Conservation (phyloP, 2,888 invertebrate genomes). For the Mayetiola destructor region DNA sequence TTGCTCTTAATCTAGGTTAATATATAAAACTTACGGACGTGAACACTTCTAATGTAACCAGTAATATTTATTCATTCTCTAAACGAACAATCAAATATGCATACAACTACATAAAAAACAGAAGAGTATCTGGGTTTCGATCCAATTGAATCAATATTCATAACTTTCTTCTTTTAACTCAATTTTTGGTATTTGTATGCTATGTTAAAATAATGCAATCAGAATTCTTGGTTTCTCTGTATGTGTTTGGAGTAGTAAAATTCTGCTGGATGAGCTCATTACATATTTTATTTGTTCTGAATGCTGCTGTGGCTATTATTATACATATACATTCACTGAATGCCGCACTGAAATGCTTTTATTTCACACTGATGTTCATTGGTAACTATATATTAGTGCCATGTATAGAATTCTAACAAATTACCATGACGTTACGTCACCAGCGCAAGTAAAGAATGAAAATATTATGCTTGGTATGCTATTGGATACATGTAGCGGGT, state of each 20-base stretch:
- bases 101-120: no score
- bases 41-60: no score
- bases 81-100: no score
- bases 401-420: neutral
- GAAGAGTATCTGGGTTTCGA: no score
- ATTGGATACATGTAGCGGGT: constrained; percentile 5
- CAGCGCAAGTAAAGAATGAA: neutral
- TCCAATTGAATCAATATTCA: no score
- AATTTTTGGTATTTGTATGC: neutral
- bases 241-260: neutral
- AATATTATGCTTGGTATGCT: neutral
- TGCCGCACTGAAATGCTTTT: constrained; percentile 8
- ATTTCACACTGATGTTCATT: neutral
- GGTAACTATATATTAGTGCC: neutral
- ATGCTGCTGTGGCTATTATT: neutral
- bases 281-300: neutral
- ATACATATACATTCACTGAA: neutral
- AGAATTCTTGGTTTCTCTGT: neutral
- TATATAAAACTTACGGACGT: no score
- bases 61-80: no score
- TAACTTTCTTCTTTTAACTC: neutral
- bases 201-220: neutral
- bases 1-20: no score
- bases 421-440: neutral
- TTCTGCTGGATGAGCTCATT: constrained; percentile 1